Evolutionary conservation across 2,113 vertebrate genomes (phyloP), one percentile per base, ranked within the genome.

Genomic region (Cacatua alba): DNA sequence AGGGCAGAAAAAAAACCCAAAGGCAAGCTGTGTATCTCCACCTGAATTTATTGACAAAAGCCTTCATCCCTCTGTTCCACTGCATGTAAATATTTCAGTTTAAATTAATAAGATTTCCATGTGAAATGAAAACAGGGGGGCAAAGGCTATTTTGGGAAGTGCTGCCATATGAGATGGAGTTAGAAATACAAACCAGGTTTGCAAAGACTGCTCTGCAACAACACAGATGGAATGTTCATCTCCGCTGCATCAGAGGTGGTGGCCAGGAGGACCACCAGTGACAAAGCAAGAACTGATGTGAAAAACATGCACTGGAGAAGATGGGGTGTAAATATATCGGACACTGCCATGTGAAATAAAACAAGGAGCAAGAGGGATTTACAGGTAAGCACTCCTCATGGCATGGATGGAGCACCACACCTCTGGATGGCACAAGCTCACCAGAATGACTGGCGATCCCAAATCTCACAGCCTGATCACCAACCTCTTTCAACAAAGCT

Each of bases 151-250:
- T 51, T 51, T n/a, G 35, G 26, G n/a, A 46, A 44, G 35, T 11
- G 39, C 71, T 72, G 29, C 53, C 13, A 0, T 21, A 15, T 28
- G 48, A 51, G 29, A 19, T 13, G 51, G 18, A 55, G 11, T 24
- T 28, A 57, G 55, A 86, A 77, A 59, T 10, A 78, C 11, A 63
- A n/a, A 86, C 11, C 26, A 41, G 8, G 19, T 70, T 77, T 62
- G 39, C 43, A 57, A 5, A 46, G 41, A 52, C 13, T 0, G 0
- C 10, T 83, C 35, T 57, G 63, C 1, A 4, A 11, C 2, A 1
- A 15, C 39, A 78, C 17, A 23, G 57, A 13, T 39, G 9, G 59
- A 64, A 74, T n/a, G 49, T 33, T 8, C 41, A 8, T 69, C 52
- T 86, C 13, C 16, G 13, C 13, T 4, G 1, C 21, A 55, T 37